phyloP scores from a whole-genome alignment of 2,888 invertebrate genomes.

The Mesorhabditis spiculigera region DNA sequence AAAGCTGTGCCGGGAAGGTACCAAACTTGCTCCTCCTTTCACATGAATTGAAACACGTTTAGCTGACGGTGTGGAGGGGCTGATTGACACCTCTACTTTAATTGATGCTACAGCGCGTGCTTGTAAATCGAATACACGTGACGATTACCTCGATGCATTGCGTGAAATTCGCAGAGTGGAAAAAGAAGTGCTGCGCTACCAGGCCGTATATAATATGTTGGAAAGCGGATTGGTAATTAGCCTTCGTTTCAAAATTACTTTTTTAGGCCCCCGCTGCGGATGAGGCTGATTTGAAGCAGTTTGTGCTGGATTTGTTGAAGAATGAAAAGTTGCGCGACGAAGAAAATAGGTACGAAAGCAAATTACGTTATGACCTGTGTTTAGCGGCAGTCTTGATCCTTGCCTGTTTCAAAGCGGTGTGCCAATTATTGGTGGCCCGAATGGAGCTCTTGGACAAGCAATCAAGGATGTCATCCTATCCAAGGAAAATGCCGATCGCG shows the following conservation, averaged over 20 bases:
- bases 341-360: neutral
- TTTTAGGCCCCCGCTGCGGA: neutral
- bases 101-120: neutral
- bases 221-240: neutral
- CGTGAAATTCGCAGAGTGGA: slow-evolving; percentile 8
- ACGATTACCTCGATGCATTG: slow-evolving; percentile 14
- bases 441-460: neutral
- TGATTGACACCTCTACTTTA: neutral
- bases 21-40: too few species aligned
- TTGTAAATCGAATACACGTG: slow-evolving; percentile 6
- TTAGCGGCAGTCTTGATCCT: neutral
- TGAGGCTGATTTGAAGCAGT: neutral
- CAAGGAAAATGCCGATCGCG: neutral
- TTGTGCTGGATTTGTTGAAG: neutral
- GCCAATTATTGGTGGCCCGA: neutral
- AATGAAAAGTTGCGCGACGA: neutral
- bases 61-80: neutral
- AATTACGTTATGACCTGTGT: neutral
- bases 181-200: slow-evolving; percentile 9
- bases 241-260: too few species aligned
- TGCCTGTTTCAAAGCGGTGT: neutral
- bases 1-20: neutral
- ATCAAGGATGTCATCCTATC: neutral
- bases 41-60: too few species aligned
- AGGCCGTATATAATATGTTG: neutral